Conservation (phyloP, 2,797 vertebrate genomes). For the Austrolebias charrua region DNA sequence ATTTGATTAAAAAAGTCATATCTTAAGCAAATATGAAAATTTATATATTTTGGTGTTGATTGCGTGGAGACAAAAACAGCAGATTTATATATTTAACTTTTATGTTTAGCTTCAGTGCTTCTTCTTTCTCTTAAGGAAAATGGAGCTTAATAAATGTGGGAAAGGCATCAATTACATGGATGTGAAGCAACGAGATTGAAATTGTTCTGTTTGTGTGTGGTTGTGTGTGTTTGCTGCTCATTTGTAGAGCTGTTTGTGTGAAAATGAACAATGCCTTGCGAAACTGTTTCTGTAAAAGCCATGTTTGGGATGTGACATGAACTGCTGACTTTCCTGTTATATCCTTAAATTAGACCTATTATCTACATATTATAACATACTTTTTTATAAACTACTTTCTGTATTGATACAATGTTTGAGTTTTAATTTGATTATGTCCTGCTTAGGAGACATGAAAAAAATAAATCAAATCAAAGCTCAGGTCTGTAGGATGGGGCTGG, state of each 20-base stretch:
- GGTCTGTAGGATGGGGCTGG: constrained; percentile 1
- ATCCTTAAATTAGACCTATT: neutral
- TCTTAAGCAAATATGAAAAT: too few relatives aligned
- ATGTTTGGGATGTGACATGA: neutral
- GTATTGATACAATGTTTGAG: neutral
- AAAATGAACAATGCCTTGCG: neutral
- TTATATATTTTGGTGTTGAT: too few relatives aligned
- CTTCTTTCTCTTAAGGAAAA: too few relatives aligned
- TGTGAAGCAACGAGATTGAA: neutral
- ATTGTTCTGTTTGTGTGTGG: neutral
- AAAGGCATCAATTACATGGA: neutral
- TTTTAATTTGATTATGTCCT: neutral
- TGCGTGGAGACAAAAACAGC: too few relatives aligned
- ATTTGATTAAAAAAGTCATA: too few relatives aligned
- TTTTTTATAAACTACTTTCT: neutral
- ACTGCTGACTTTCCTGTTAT: neutral
- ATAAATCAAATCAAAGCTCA: neutral
- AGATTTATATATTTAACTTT: too few relatives aligned
- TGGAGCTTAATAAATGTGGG: too few relatives aligned
- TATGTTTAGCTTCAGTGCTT: too few relatives aligned
- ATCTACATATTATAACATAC: neutral
- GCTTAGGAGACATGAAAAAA: neutral
- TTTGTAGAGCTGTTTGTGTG: neutral
- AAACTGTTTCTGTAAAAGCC: neutral
- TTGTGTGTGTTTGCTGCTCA: neutral